A percentile compares a stretch with the other conserved stretches of the same genome.
Conservation (phyloP, 2,797 vertebrate genomes). For the Sebastiscus albofasciatus region DNA sequence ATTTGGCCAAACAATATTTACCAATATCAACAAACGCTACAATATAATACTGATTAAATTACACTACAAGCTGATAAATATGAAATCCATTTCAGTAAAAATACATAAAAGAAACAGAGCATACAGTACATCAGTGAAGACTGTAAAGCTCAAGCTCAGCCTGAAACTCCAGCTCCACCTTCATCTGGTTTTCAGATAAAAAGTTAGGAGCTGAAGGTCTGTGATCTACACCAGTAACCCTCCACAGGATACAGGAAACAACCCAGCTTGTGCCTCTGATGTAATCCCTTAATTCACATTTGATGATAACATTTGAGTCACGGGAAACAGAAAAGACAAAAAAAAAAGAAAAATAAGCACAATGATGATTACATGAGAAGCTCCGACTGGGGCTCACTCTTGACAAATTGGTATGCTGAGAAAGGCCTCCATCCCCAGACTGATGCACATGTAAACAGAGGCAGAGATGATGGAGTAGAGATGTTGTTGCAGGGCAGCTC, state of each 20-base stretch:
- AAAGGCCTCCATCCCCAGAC: constrained; percentile 22
- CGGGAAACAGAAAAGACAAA: not conserved
- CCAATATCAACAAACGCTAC: constrained; percentile 47
- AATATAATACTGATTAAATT: constrained; percentile 46
- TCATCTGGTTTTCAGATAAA: constrained; percentile 15
- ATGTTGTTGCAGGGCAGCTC: constrained; percentile 29
- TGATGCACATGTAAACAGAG: constrained; percentile 38
- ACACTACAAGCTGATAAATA: constrained; percentile 55
- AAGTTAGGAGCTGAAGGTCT: not conserved
- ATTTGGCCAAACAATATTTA: constrained; percentile 38
- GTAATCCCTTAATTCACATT: constrained; percentile 6
- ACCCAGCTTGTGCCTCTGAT: constrained; percentile 9
- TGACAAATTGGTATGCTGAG: constrained; percentile 17
- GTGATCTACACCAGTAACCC: not conserved
- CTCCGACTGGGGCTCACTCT: constrained; percentile 1
- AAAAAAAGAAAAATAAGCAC: not conserved
- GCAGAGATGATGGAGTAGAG: constrained; percentile 59
- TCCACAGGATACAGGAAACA: not conserved
- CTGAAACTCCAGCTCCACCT: constrained; percentile 22
- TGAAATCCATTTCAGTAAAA: constrained; percentile 38
- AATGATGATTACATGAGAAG: constrained; percentile 32
- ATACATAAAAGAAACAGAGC: constrained; percentile 21
- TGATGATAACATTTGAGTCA: constrained; percentile 1
- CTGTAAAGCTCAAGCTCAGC: constrained; percentile 9
- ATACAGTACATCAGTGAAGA: constrained; percentile 29